phyloP scores from a whole-genome alignment of 2,113 vertebrate species.

The Athene noctua region DNA sequence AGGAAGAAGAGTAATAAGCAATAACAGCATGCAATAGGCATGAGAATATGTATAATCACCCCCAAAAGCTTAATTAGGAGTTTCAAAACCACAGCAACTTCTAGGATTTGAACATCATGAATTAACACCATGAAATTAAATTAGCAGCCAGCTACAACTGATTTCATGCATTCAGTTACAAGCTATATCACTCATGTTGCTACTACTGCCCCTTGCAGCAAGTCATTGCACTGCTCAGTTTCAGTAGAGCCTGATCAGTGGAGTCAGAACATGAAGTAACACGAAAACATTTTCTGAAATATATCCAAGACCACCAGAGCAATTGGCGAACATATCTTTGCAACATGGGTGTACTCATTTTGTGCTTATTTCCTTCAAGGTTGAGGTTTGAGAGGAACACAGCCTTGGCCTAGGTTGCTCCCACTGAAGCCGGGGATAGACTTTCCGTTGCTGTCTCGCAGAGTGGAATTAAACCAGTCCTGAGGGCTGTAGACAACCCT shows the following conservation, averaged over 20 bases:
- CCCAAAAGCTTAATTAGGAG: conserved; percentile 10
- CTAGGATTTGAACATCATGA: neutral
- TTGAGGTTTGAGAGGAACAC: neutral
- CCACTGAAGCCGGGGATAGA: neutral
- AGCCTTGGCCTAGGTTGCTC: neutral
- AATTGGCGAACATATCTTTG: fast-evolving
- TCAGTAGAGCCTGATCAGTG: neutral
- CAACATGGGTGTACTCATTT: fast-evolving
- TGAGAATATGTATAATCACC: neutral
- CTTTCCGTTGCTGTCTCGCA: neutral
- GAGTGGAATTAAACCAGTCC: neutral
- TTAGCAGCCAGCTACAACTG: neutral
- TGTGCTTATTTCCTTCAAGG: neutral
- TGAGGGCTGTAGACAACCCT: neutral
- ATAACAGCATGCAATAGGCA: neutral
- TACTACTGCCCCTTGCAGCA: neutral
- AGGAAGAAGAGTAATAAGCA: neutral
- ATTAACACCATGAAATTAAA: neutral
- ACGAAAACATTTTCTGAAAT: neutral
- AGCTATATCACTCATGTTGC: neutral
- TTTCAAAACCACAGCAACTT: neutral
- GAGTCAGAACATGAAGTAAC: neutral
- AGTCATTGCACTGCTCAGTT: neutral
- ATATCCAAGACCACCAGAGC: neutral
- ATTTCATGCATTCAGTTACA: neutral